phyloP scores from a whole-genome alignment of 2,797 vertebrate genomes.

The Spizella passerina region DNA sequence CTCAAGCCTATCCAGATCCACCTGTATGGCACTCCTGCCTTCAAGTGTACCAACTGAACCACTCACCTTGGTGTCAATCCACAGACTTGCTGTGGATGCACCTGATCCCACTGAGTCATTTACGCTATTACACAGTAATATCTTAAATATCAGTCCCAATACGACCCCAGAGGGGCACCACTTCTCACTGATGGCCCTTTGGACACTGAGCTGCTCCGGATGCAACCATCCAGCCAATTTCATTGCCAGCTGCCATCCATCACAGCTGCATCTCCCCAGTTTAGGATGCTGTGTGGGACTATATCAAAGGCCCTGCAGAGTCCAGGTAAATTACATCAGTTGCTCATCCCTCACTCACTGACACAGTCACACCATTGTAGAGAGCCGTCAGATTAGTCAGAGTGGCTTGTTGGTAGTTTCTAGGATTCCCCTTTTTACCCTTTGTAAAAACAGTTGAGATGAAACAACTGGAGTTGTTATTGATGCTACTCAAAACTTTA shows the following conservation, averaged over 20 bases:
- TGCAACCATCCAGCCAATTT: not conserved
- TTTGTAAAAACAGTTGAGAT: not conserved
- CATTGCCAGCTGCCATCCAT: not conserved
- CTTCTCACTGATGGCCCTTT: not conserved
- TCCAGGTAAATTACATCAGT: not conserved
- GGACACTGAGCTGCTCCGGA: not conserved
- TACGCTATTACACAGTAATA: not conserved
- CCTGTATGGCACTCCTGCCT: not conserved
- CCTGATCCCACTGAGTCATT: not conserved
- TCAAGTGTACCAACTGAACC: not conserved
- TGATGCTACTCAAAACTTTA: not conserved
- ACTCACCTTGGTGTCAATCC: not conserved
- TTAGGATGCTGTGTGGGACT: not conserved
- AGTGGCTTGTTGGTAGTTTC: not conserved
- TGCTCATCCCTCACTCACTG: not conserved
- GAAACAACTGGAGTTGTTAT: not conserved
- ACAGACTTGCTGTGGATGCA: not conserved
- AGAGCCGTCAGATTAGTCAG: not conserved
- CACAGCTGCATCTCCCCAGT: accelerated
- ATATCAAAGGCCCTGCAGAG: not conserved
- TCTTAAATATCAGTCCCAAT: accelerated
- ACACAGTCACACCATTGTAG: not conserved
- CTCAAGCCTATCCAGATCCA: not conserved
- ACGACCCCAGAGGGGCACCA: not conserved
- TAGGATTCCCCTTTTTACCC: not conserved